Evolutionary conservation across 2,113 vertebrate genomes (phyloP), one percentile per base, ranked within the genome.

Genomic region (Mastomys coucha): DNA sequence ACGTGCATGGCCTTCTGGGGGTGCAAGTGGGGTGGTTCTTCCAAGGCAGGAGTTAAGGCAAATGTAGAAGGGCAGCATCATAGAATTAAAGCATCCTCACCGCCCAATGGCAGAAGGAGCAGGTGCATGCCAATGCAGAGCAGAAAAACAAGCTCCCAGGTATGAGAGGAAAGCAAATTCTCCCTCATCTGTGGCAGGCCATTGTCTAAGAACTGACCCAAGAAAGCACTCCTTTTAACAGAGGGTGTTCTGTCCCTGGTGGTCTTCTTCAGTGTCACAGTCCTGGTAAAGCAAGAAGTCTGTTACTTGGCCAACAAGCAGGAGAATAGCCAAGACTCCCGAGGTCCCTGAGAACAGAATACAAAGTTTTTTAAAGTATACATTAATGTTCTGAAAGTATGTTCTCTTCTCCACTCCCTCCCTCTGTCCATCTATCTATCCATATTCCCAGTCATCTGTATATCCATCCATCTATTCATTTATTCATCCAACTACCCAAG

Each of bases 251-350:
- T 63, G 49, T 10, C 72, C 81, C 51, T 28, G 5, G 16, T 65
- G 42, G 58, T 58, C 63, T 77, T 88, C 65, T 26, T 85, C 53
- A 16, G 17, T 72, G 53, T 0, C 11, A 42, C 17, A 76, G 16
- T 3, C 22, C 75, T 67, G 56, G 39, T 6, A 82, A 92, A 93
- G 60, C 33, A 91, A 92, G n/a, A 24, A 7, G 63, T 65, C 42
- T 16, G 28, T 26, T 12, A 53, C 60, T 31, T 67, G 20, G 16
- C 42, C 36, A 24, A 58, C 14, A 20, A n/a, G 4, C 28, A 76
- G 65, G 84, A 97, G n/a, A 75, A 97, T 0, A 1, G 89, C 93
- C 93, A 87, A 86, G 53, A 86, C 20, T 73, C 28, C 67, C n/a
- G 89, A 89, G 8, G 36, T 5, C n/a, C 26, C 73, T 26, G 24